A percentile compares a stretch with the other conserved stretches of the same genome.
phyloP scores from a whole-genome alignment of 2,113 vertebrate genomes.

The Machaerirhynchus nigripectus region DNA sequence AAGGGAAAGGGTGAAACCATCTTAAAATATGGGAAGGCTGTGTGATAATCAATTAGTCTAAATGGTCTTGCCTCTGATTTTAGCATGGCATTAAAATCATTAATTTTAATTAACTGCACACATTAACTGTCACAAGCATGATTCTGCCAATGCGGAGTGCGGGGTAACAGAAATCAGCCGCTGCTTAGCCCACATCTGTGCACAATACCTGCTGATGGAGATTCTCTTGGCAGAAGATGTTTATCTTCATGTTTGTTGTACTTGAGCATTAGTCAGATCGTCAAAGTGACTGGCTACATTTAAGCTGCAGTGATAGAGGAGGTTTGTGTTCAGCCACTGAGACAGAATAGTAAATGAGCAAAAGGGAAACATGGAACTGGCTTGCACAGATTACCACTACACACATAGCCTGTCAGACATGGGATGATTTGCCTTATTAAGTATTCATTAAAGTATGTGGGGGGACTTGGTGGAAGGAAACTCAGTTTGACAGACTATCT shows the following conservation, averaged over 20 bases:
- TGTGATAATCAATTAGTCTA: neutral
- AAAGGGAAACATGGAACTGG: neutral
- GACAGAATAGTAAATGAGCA: neutral
- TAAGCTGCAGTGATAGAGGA: neutral
- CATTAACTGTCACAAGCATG: neutral
- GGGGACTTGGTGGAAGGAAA: neutral
- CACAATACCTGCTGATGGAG: neutral
- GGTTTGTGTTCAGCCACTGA: neutral
- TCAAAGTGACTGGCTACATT: neutral
- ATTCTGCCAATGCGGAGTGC: neutral
- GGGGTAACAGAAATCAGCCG: neutral
- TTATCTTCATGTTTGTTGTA: neutral
- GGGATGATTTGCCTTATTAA: neutral
- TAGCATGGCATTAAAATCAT: neutral
- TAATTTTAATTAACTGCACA: too few species aligned
- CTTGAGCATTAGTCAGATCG: neutral
- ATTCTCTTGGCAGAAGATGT: neutral
- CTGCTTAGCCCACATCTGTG: neutral
- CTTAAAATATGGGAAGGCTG: neutral
- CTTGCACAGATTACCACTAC: neutral
- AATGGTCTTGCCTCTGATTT: neutral
- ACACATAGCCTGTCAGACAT: neutral
- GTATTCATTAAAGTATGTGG: neutral
- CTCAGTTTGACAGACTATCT: neutral
- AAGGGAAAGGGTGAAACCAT: neutral